phyloP scores from a whole-genome alignment of 2,888 invertebrate species.

The Patella caerulea region DNA sequence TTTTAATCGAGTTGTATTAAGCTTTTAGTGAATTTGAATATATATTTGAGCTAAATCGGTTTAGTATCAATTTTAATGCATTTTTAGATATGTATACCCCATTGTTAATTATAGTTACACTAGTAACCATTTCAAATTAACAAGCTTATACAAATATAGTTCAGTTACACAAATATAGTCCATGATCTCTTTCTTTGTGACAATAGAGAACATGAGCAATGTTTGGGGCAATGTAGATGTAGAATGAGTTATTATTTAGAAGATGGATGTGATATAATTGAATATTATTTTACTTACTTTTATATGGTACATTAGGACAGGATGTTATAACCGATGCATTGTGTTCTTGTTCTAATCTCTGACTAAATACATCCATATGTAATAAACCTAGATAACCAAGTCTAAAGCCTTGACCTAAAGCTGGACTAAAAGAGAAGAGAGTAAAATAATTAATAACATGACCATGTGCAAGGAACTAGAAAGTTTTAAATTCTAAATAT shows the following conservation, averaged over 20 bases:
- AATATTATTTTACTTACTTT: conserved; percentile 58
- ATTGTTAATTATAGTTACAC: no score
- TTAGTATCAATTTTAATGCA: no score
- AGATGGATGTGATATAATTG: no score
- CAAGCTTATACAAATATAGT: neutral
- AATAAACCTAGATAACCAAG: conserved; percentile 74
- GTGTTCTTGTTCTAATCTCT: conserved; percentile 75
- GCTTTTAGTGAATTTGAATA: no score
- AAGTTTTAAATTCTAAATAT: no score
- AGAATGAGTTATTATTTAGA: no score
- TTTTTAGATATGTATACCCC: no score
- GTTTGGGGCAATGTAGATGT: no score
- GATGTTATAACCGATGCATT: conserved; percentile 74
- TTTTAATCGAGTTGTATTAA: neutral
- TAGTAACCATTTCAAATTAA: neutral
- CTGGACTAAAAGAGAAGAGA: conserved; percentile 66
- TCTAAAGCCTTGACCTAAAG: conserved; percentile 74
- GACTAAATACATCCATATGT: conserved; percentile 75
- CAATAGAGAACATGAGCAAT: no score
- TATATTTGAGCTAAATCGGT: no score
- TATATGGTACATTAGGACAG: conserved; percentile 74
- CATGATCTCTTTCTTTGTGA: neutral
- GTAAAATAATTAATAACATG: no score
- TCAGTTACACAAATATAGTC: neutral
- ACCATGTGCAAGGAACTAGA: no score